phyloP scores from a whole-genome alignment of 2,888 invertebrate species.

The Drosophila pseudotakahashii region DNA sequence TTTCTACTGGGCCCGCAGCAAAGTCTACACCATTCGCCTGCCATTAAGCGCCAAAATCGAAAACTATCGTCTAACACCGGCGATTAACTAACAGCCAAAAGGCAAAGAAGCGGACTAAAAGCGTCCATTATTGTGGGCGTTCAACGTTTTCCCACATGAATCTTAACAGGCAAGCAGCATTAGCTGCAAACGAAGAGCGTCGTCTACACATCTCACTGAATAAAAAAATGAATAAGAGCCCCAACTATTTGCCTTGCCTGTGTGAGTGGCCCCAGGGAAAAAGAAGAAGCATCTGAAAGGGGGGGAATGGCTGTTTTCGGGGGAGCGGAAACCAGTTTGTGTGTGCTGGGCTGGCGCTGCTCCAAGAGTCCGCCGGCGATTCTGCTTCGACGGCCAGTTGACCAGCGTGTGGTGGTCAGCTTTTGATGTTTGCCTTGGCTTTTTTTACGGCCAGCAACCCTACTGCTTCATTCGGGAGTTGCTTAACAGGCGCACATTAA shows the following conservation, averaged over 20 bases:
- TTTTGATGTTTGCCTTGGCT: slow-evolving; percentile 68
- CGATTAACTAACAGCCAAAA: slow-evolving; percentile 49
- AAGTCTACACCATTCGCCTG: slow-evolving; percentile 1
- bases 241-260: slow-evolving; percentile 32
- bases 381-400: slow-evolving; percentile 25
- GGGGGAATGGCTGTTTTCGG: no score
- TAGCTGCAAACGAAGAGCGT: background rate
- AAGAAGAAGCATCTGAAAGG: slow-evolving; percentile 35
- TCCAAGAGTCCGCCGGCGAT: slow-evolving; percentile 28
- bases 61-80: slow-evolving; percentile 42
- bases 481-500: slow-evolving; percentile 49
- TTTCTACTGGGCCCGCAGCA: slow-evolving; percentile 71
- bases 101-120: slow-evolving; percentile 52
- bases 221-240: slow-evolving; percentile 28
- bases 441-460: slow-evolving; percentile 49
- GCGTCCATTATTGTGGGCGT: slow-evolving; percentile 82
- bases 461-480: slow-evolving; percentile 46
- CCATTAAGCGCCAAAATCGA: slow-evolving; percentile 21
- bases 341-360: slow-evolving; percentile 27
- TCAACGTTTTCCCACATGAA: slow-evolving; percentile 83
- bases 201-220: background rate
- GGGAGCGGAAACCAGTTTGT: slow-evolving; percentile 59
- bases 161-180: slow-evolving; percentile 76
- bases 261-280: slow-evolving; percentile 47
- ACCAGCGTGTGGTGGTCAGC: slow-evolving; percentile 69